phyloP scores from a whole-genome alignment of 2,888 invertebrate species.

The Drosophila paramelanica region DNA sequence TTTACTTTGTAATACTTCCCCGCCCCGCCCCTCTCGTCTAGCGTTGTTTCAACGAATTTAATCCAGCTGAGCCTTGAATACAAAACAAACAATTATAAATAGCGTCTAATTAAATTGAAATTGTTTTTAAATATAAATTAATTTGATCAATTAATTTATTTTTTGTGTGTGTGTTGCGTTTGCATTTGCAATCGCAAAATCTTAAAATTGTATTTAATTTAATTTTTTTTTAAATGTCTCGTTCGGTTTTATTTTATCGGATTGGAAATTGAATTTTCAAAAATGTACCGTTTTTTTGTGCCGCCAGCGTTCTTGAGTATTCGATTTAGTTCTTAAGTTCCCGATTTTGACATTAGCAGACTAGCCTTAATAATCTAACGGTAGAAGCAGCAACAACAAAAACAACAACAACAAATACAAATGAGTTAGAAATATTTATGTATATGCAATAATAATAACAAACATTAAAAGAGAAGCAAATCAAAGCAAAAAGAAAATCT shows the following conservation, averaged over 20 bases:
- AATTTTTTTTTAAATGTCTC: not conserved
- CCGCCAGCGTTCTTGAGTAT: conserved; percentile 59
- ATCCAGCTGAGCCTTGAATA: conserved; percentile 46
- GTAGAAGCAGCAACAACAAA: too few relatives aligned
- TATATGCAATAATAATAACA: conserved; percentile 45
- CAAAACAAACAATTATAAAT: conserved; percentile 1
- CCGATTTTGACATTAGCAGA: conserved; percentile 40
- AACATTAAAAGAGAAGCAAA: conserved; percentile 20
- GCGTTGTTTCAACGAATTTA: conserved; percentile 65
- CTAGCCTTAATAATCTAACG: conserved; percentile 41
- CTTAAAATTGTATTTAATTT: not conserved
- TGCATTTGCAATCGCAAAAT: conserved; percentile 28
- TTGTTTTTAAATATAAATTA: not conserved
- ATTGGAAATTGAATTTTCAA: not conserved
- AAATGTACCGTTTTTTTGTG: not conserved
- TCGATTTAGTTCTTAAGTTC: conserved; percentile 63
- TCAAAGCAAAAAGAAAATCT: conserved; percentile 26
- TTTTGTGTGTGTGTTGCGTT: conserved; percentile 12
- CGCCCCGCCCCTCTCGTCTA: conserved; percentile 7
- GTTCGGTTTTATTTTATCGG: not conserved
- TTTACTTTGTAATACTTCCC: conserved; percentile 6
- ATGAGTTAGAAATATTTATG: conserved; percentile 52
- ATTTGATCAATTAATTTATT: conserved; percentile 16
- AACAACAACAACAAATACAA: conserved; percentile 40
- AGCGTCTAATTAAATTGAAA: not conserved